phyloP scores from a whole-genome alignment of 2,888 invertebrate species.

The Mermis nigrescens region DNA sequence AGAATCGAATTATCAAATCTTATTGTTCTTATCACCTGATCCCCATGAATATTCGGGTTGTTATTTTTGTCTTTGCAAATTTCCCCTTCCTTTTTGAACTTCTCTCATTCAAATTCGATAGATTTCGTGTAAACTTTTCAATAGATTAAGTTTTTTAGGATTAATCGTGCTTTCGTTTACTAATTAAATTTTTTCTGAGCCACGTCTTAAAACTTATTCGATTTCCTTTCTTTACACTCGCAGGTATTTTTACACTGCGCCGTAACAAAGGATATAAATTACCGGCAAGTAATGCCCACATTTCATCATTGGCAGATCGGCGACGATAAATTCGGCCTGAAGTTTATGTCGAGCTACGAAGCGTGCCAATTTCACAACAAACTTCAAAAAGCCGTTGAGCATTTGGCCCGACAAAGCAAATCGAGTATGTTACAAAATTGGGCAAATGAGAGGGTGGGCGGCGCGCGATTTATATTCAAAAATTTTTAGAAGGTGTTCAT shows the following conservation, averaged over 20 bases:
- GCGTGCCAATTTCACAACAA: constrained; percentile 13
- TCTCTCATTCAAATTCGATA: not conserved
- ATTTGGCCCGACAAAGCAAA: constrained; percentile 14
- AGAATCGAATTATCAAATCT: too few relatives aligned
- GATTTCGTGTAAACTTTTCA: not conserved
- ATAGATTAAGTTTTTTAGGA: constrained; percentile 2
- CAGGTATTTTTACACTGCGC: constrained; percentile 12
- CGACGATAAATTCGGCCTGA: constrained; percentile 79
- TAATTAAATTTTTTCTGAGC: not conserved
- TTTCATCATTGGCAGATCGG: constrained; percentile 95
- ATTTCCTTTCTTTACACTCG: constrained; percentile 7
- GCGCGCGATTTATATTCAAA: too few relatives aligned
- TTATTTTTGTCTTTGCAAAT: too few relatives aligned
- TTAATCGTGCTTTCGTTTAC: not conserved
- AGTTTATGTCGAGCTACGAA: constrained; percentile 42
- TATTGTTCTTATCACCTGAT: too few relatives aligned
- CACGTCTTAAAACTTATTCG: constrained; percentile 11
- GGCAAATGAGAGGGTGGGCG: too few relatives aligned
- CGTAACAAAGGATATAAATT: constrained; percentile 11
- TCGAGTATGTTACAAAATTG: constrained; percentile 15
- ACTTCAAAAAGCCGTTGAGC: constrained; percentile 15
- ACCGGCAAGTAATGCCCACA: constrained; percentile 61
- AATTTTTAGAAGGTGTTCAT: too few relatives aligned
- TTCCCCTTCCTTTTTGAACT: too few relatives aligned
- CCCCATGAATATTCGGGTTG: too few relatives aligned